A percentile compares a stretch with the other conserved stretches of the same genome.
These are phyloP conservation scores for Ormyrus thymus DNA, from an alignment of 2,888 invertebrate species.

Conservation along the genomic window DNA sequence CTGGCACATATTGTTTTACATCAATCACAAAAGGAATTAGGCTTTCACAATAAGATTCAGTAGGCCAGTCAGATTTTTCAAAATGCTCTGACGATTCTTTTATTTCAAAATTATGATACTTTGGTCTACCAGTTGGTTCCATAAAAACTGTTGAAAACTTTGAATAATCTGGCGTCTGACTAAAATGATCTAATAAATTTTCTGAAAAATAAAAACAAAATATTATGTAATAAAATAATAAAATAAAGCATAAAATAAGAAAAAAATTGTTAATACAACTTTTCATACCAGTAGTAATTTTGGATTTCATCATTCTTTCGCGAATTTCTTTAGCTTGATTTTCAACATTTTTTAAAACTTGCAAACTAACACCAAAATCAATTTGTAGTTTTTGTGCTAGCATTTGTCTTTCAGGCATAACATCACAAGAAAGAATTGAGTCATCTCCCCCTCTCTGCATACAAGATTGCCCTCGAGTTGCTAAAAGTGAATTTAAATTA, in stretches of 20 bases:
- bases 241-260: neutral
- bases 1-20: constrained; percentile 76
- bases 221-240: neutral
- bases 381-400: constrained; percentile 73
- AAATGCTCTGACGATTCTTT: constrained; percentile 60
- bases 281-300: constrained; percentile 59
- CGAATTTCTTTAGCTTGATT: constrained; percentile 76
- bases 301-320: constrained; percentile 72
- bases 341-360: constrained; percentile 76
- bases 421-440: constrained; percentile 72
- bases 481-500: constrained; percentile 65
- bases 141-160: constrained; percentile 58
- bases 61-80: constrained; percentile 64
- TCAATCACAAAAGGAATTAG: constrained; percentile 57
- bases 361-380: constrained; percentile 75
- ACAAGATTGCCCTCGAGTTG: constrained; percentile 72
- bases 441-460: constrained; percentile 71
- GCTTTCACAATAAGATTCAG: constrained; percentile 61
- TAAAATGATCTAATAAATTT: constrained; percentile 51
- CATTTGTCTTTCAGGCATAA: constrained; percentile 70
- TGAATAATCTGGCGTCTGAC: constrained; percentile 45
- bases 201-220: constrained; percentile 42
- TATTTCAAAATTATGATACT: constrained; percentile 63
- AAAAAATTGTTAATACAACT: neutral
- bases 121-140: constrained; percentile 63